Percentiles rank a stretch among this genome's conserved stretches.
Evolutionary conservation across 2,888 invertebrate species (phyloP).

Genomic region (Cephus pulcher): DNA sequence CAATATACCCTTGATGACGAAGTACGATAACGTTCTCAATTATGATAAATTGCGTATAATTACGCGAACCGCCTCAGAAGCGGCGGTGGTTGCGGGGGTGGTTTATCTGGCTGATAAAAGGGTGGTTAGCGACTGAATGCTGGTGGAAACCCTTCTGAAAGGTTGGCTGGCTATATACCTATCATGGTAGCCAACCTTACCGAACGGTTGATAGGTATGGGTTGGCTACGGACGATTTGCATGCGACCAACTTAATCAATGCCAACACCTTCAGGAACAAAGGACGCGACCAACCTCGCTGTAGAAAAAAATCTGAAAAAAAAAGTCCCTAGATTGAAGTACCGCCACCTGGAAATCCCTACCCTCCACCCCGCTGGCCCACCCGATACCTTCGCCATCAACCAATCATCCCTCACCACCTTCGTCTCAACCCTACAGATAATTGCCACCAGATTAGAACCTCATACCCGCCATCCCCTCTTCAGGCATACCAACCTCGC

Average conservation of each 20-base stretch:
- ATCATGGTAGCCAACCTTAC: no score
- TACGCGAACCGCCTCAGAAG: constrained; percentile 34
- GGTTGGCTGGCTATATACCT: no score
- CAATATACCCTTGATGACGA: constrained; percentile 29
- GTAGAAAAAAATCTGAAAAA: no score
- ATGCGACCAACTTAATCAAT: constrained; percentile 63
- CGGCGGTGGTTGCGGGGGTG: constrained; percentile 10
- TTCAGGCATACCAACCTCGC: no score
- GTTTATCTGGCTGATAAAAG: constrained; percentile 17
- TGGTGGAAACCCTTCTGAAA: no score
- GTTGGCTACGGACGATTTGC: constrained; percentile 54
- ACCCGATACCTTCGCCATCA: not conserved
- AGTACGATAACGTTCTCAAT: constrained; percentile 48
- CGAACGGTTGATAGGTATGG: constrained; percentile 31
- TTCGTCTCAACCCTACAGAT: constrained; percentile 15
- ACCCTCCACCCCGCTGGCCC: not conserved
- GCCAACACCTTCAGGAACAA: constrained; percentile 52
- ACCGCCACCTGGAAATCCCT: constrained; percentile 9
- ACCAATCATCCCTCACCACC: constrained; percentile 24
- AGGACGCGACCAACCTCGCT: no score
- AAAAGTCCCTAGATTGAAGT: constrained; percentile 10
- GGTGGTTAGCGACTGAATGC: constrained; percentile 20
- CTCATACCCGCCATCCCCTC: not conserved
- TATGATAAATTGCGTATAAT: constrained; percentile 58
- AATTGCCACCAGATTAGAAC: constrained; percentile 15